Evolutionary conservation across 2,113 vertebrate genomes (phyloP), one percentile per base, ranked within the genome.

Genomic region (Meles meles): DNA sequence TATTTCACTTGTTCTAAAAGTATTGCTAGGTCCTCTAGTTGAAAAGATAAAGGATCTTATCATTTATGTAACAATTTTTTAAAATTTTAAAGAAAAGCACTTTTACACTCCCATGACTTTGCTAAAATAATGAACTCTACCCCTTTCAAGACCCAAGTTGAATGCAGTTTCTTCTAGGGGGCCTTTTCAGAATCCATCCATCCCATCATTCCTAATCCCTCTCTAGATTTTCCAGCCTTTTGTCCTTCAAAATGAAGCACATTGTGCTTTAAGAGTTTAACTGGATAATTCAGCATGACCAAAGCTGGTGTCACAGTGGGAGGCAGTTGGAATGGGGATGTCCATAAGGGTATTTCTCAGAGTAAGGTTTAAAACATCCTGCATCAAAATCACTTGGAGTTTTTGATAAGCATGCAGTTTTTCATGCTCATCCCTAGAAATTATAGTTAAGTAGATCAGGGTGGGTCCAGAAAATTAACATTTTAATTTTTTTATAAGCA

Each of bases 31-130:
- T 74, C n/a, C 31, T 91, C 29, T 42, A 37, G 17, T 4, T 83
- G 39, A 67, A 90, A 86, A 95, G 3, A 77, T 80, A 90, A 59
- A 85, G 5, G 8, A 93, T 4, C 3, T 52, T 91, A 39, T 96
- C 7, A 37, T 63, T 76, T 65, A 31, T 20, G 12, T n/a, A 71
- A 27, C 27, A 67, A 8, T 87, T 59, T 59, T 61, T 61, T 12
- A 10, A 44, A 10, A 10, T 79, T 79, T 95, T 93, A n/a, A 49
- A 93, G 39, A 20, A 89, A 94, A 93, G 21, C 15, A 87, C 3
- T 63, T 69, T 88, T 71, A 85, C 1, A 44, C 17, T 18, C 93
- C 4, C 23, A 55, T 69, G 65, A 5, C 84, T 84, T 80, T 88
- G 55, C 18, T 82, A 63, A 91, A 42, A 47, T 88, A 55, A 91